Evolutionary conservation across 1,140 invertebrate genomes (phyloP).

Genomic region (Drusus annulatus): DNA sequence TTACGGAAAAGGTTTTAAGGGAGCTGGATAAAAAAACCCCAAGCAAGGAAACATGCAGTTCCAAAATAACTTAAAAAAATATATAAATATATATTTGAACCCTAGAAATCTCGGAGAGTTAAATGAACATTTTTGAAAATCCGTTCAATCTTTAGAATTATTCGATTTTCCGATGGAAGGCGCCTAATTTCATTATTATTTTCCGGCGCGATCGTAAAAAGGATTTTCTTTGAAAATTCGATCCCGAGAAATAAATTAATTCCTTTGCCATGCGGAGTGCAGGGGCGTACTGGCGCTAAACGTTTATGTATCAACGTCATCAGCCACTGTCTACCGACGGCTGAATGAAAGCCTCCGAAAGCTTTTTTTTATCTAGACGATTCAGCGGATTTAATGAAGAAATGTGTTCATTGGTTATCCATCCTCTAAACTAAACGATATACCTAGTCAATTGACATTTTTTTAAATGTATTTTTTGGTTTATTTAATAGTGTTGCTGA

Average conservation of each 20-base stretch:
- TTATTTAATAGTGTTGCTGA: too few relatives aligned
- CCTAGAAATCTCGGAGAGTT: background rate
- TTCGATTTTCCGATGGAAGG: slow-evolving; percentile 10
- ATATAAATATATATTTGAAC: too few relatives aligned
- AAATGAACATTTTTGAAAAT: background rate
- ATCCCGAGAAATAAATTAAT: slow-evolving; percentile 19
- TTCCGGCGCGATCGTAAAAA: slow-evolving; percentile 4
- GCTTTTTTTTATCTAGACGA: background rate
- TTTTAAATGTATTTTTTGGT: too few relatives aligned
- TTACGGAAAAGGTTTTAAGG: too few relatives aligned
- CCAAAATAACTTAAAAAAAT: background rate
- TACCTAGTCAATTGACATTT: too few relatives aligned
- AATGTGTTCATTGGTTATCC: too few relatives aligned
- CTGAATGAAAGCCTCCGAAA: background rate
- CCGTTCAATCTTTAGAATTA: slow-evolving; percentile 10
- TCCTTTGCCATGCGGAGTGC: background rate
- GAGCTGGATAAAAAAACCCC: too few relatives aligned
- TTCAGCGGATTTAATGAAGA: too few relatives aligned
- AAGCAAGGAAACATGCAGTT: too few relatives aligned
- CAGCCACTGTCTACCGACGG: background rate
- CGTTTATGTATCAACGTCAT: background rate
- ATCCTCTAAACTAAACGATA: too few relatives aligned
- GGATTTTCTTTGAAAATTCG: slow-evolving; percentile 14
- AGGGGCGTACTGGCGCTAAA: background rate
- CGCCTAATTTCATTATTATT: slow-evolving; percentile 27